A percentile compares a stretch with the other conserved stretches of the same genome.
Evolutionary conservation across 2,797 vertebrate species (phyloP).

Genomic region (Mallotus villosus): DNA sequence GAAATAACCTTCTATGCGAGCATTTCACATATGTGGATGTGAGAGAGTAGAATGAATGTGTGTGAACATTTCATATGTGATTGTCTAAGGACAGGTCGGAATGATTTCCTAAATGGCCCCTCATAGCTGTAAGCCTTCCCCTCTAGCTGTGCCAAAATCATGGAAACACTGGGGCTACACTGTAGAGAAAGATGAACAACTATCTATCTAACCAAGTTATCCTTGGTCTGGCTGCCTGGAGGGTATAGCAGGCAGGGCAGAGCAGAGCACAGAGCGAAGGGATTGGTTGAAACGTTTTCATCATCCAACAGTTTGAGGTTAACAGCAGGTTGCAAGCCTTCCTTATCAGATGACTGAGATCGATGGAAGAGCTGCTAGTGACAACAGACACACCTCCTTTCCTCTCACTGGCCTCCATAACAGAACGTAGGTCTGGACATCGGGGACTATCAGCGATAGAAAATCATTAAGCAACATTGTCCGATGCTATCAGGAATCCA

Average conservation of each 20-base stretch:
- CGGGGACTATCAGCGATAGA: constrained; percentile 49
- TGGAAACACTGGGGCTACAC: neutral
- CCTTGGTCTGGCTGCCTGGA: constrained; percentile 32
- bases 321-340: constrained; percentile 71
- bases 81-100: too few species aligned
- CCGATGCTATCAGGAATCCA: constrained; percentile 23
- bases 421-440: constrained; percentile 48
- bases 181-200: neutral
- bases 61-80: constrained; percentile 49
- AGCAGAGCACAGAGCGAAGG: constrained; percentile 45
- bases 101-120: constrained; percentile 37
- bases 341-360: constrained; percentile 72
- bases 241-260: constrained; percentile 45
- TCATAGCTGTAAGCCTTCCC: constrained; percentile 44
- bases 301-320: constrained; percentile 67
- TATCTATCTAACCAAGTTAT: constrained; percentile 9
- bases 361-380: constrained; percentile 57
- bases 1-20: constrained; percentile 33
- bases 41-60: constrained; percentile 30
- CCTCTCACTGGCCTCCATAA: constrained; percentile 17
- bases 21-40: constrained; percentile 21
- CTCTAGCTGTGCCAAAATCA: constrained; percentile 44
- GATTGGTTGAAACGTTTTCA: constrained; percentile 68
- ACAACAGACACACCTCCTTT: constrained; percentile 53
- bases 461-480: constrained; percentile 58